Conservation (phyloP, 2,113 vertebrate genomes). For the Lepus americanus region DNA sequence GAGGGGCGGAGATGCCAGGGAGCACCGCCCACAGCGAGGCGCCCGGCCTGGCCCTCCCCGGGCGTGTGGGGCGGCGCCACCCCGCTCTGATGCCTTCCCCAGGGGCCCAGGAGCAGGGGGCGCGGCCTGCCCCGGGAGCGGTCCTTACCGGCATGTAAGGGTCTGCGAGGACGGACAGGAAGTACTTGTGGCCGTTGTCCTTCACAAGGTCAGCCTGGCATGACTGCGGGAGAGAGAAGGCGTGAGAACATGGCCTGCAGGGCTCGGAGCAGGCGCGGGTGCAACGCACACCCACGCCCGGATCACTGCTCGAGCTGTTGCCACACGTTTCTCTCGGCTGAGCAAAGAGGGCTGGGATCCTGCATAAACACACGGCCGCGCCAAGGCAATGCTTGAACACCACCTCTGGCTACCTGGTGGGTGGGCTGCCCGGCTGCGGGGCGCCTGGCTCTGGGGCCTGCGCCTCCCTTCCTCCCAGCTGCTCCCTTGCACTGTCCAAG, state of each 20-base stretch:
- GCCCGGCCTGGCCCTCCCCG: no score
- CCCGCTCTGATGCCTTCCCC: no score
- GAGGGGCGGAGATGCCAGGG: accelerated
- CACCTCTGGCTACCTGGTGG: no score
- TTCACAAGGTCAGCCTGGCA: conserved; percentile 99
- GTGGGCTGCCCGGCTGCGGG: neutral
- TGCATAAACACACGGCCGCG: neutral
- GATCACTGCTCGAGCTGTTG: accelerated
- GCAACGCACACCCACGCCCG: neutral
- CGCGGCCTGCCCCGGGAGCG: no score
- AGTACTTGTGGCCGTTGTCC: conserved; percentile 99
- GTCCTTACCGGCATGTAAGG: conserved; percentile 98
- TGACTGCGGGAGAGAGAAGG: conserved; percentile 88
- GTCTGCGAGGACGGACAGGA: conserved; percentile 98
- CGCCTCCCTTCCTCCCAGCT: neutral
- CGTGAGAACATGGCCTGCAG: neutral
- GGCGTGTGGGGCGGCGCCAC: no score
- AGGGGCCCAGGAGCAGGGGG: no score
- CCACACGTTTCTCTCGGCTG: neutral
- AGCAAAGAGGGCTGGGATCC: neutral
- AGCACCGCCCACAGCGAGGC: no score
- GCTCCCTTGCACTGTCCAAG: no score
- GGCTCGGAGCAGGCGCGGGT: accelerated
- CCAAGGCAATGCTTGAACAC: accelerated
- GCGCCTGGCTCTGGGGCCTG: accelerated